These are phyloP conservation scores for Pinctada fucata DNA, from an alignment of 2,888 invertebrate genomes.

Conservation along the genomic window DNA sequence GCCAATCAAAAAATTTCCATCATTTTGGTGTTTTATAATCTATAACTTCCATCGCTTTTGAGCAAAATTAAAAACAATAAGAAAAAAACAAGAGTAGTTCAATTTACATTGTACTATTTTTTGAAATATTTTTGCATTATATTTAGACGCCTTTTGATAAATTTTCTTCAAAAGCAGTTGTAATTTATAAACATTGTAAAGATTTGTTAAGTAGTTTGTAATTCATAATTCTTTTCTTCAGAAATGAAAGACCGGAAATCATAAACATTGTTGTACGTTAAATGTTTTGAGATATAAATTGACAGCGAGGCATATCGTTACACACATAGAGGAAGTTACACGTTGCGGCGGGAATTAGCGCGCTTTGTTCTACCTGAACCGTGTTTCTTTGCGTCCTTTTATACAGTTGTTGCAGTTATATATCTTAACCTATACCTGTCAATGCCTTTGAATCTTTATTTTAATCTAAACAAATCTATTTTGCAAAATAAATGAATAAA, in stretches of 20 bases:
- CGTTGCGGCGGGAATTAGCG: not conserved
- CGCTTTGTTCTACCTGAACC: not conserved
- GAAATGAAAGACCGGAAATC: not conserved
- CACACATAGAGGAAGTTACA: not conserved
- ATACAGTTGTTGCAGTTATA: no score
- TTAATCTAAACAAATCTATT: not conserved
- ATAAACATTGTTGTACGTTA: not conserved
- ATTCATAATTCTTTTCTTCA: not conserved
- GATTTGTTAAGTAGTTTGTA: not conserved
- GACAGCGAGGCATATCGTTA: not conserved
- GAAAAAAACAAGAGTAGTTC: no score
- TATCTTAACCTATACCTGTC: constrained; percentile 2
- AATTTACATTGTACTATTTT: no score
- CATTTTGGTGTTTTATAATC: no score
- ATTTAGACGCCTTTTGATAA: not conserved
- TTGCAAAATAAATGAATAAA: not conserved
- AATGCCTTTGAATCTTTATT: no score
- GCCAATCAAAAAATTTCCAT: no score
- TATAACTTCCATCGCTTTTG: no score
- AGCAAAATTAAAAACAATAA: no score
- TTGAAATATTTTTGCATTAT: no score
- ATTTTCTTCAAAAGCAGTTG: not conserved
- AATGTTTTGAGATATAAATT: not conserved
- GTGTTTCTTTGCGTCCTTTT: not conserved
- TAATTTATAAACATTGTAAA: not conserved